These are phyloP conservation scores for Garrulus glandarius DNA, from an alignment of 2,797 vertebrate species.

Conservation along the genomic window DNA sequence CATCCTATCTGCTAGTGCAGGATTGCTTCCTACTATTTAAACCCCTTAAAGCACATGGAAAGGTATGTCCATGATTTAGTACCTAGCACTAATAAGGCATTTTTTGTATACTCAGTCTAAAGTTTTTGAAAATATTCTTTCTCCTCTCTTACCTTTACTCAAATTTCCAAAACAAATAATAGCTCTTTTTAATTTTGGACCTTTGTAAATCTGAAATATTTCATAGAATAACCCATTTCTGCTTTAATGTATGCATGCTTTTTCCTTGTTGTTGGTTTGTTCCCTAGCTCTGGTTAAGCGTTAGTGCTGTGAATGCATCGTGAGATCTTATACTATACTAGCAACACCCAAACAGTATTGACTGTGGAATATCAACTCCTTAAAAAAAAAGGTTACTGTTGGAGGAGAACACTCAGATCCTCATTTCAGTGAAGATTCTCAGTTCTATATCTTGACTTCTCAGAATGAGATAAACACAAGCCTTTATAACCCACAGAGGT, in stretches of 20 bases:
- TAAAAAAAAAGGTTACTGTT: neutral
- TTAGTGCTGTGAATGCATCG: neutral
- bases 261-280: neutral
- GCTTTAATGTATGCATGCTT: neutral
- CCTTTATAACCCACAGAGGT: neutral
- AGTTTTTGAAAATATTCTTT: neutral
- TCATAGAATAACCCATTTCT: neutral
- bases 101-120: neutral
- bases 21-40: neutral
- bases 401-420: neutral
- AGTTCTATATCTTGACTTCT: neutral
- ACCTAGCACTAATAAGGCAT: neutral
- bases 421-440: neutral
- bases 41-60: neutral
- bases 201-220: neutral
- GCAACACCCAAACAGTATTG: neutral
- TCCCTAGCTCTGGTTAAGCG: neutral
- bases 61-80: neutral
- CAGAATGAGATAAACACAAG: neutral
- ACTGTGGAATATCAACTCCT: neutral
- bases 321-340: neutral
- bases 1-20: neutral
- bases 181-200: neutral
- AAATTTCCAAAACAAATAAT: neutral
- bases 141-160: neutral